These are phyloP conservation scores for Callopanchax toddi DNA, from an alignment of 2,113 vertebrate species.

Conservation along the genomic window DNA sequence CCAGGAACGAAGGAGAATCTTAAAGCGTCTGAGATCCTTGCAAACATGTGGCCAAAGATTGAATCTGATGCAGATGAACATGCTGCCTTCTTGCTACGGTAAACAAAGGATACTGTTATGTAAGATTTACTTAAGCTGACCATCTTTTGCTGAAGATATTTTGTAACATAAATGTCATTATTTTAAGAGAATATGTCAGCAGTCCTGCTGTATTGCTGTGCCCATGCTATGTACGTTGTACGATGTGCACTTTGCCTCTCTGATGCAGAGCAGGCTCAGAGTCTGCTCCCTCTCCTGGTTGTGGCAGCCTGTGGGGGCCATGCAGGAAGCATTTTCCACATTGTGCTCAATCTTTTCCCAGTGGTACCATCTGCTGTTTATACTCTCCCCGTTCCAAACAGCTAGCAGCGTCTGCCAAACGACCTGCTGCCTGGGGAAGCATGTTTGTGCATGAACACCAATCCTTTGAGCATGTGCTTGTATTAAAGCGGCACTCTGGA, in stretches of 20 bases:
- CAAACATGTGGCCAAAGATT: conserved; percentile 80
- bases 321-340: conserved; percentile 73
- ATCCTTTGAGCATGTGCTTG: conserved; percentile 35
- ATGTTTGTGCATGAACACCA: conserved; percentile 30
- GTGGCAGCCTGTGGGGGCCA: conserved; percentile 60
- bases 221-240: conserved; percentile 22
- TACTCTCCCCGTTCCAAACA: conserved; percentile 68
- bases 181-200: not conserved
- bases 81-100: conserved; percentile 85
- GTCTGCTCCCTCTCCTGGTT: conserved; percentile 66
- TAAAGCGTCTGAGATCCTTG: conserved; percentile 77
- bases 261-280: conserved; percentile 58
- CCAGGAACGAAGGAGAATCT: conserved; percentile 86
- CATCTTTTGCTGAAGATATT: not conserved
- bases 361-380: conserved; percentile 83
- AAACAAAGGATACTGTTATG: conserved; percentile 50
- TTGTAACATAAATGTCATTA: not conserved
- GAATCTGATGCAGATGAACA: conserved; percentile 82
- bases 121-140: not conserved
- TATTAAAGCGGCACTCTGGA: no score
- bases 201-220: not conserved
- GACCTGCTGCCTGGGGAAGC: conserved; percentile 69
- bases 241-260: conserved; percentile 49
- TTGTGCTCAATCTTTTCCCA: conserved; percentile 76
- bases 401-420: conserved; percentile 65